A percentile compares a stretch with the other conserved stretches of the same genome.
phyloP scores from a whole-genome alignment of 2,113 vertebrate genomes.

The Hippopotamus amphibius region DNA sequence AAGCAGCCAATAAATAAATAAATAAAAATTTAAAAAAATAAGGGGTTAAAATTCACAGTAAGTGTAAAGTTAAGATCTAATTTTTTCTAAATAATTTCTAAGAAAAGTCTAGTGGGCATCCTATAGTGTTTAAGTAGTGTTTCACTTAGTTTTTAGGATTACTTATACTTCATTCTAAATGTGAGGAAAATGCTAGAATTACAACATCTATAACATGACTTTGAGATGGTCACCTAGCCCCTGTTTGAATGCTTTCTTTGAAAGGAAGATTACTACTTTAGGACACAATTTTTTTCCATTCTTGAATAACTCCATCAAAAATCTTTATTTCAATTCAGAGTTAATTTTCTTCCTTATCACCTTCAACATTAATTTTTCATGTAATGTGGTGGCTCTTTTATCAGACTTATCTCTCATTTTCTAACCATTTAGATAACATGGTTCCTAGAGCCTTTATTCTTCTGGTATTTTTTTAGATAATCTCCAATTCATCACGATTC shows the following conservation, averaged over 20 bases:
- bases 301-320: neutral
- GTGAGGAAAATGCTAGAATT: conserved; percentile 4
- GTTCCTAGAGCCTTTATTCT: neutral
- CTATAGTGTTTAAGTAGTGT: neutral
- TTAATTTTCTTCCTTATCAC: neutral
- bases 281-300: neutral
- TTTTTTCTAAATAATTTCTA: neutral
- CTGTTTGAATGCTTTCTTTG: neutral
- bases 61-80: neutral
- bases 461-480: neutral
- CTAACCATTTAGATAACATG: neutral
- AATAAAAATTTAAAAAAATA: neutral
- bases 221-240: neutral
- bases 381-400: neutral
- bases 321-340: neutral
- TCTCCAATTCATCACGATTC: neutral
- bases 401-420: neutral
- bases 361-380: neutral
- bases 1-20: too few species aligned
- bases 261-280: neutral
- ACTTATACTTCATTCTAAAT: neutral
- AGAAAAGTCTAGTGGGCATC: neutral
- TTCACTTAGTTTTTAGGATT: neutral
- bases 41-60: neutral
- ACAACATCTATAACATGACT: neutral